Evolutionary conservation across 2,797 vertebrate species (phyloP).

Genomic region (Arremon aurantiirostris): DNA sequence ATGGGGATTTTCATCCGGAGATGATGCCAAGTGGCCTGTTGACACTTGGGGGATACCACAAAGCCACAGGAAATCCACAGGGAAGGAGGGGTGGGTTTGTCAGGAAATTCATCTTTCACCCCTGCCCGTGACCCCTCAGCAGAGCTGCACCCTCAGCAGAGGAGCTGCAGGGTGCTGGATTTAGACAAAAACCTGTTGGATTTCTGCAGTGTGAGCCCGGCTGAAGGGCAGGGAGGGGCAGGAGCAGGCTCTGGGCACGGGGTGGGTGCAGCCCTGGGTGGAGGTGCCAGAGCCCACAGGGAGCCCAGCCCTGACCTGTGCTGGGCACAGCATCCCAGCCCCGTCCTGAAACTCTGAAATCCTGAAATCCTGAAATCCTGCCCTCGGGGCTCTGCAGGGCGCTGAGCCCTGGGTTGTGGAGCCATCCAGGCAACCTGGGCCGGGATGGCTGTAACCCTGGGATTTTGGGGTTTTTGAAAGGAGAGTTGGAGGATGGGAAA

Average conservation of each 20-base stretch:
- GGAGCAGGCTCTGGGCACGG: background rate
- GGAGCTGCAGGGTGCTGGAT: background rate
- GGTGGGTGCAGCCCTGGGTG: fast-evolving
- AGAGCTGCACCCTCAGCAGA: background rate
- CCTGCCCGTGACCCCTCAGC: background rate
- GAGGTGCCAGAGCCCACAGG: background rate
- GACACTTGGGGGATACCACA: background rate
- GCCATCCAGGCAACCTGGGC: fast-evolving
- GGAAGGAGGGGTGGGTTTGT: background rate
- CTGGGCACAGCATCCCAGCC: background rate
- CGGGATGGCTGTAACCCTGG: fast-evolving
- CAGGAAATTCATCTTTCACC: background rate
- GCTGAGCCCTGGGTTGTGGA: fast-evolving
- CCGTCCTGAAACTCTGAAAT: background rate
- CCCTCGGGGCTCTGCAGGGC: background rate
- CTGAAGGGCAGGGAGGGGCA: background rate
- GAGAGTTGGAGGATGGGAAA: background rate
- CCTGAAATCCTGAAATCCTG: background rate
- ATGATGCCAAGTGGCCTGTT: background rate
- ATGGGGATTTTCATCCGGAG: background rate
- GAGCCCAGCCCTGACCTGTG: background rate
- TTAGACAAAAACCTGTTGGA: background rate
- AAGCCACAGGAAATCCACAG: background rate
- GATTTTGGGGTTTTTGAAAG: background rate
- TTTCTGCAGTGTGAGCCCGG: background rate